phyloP scores from a whole-genome alignment of 2,797 vertebrate species.

The Chaetophractus vellerosus region DNA sequence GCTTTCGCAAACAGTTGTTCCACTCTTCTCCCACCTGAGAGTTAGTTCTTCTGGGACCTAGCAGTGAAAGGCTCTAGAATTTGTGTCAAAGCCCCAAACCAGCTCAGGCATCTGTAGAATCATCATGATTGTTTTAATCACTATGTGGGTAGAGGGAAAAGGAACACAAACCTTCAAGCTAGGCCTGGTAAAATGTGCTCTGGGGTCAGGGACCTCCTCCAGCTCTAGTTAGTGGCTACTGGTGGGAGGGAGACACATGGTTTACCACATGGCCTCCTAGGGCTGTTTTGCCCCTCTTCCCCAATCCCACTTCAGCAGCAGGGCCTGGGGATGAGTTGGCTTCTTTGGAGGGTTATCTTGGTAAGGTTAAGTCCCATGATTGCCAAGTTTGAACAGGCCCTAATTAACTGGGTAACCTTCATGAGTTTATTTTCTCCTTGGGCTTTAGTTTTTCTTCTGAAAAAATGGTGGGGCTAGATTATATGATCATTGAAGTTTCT shows the following conservation, averaged over 20 bases:
- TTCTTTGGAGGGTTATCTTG: neutral
- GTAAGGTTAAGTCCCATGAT: rapidly evolving
- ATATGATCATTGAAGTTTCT: neutral
- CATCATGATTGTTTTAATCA: neutral
- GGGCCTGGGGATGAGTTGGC: neutral
- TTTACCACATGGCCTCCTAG: neutral
- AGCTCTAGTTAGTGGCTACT: neutral
- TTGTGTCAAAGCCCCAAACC: neutral
- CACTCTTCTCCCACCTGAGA: neutral
- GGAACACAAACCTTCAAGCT: neutral
- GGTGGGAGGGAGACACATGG: neutral
- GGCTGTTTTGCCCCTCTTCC: rapidly evolving
- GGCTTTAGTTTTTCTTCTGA: neutral
- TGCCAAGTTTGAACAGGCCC: neutral
- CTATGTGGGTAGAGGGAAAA: neutral
- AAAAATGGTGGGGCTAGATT: neutral
- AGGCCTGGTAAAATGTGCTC: neutral
- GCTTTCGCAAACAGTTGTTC: neutral
- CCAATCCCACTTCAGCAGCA: neutral
- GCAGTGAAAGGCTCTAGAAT: neutral
- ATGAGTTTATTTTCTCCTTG: neutral
- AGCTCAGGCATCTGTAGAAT: neutral
- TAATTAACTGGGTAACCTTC: neutral
- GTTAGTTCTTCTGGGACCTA: neutral
- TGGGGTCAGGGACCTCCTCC: neutral